A percentile compares a stretch with the other conserved stretches of the same genome.
Evolutionary conservation across 2,888 invertebrate genomes (phyloP).

Genomic region (Hedychridium roseum): DNA sequence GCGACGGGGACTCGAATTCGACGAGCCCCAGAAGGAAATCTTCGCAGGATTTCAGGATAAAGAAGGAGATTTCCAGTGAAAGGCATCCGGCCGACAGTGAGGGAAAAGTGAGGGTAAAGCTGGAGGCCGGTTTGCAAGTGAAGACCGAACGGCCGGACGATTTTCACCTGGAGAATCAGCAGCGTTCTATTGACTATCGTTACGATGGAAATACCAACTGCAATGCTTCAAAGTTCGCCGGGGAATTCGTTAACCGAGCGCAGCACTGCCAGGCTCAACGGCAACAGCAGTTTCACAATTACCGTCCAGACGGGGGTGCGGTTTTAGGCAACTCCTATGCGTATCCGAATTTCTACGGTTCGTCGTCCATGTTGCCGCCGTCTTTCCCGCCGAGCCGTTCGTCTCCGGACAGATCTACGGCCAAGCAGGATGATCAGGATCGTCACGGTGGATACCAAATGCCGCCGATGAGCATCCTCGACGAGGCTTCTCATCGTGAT

Average conservation of each 20-base stretch:
- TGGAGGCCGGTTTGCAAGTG: slow-evolving; percentile 36
- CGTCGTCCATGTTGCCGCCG: slow-evolving; percentile 22
- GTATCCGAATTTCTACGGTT: slow-evolving; percentile 17
- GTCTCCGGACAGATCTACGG: slow-evolving; percentile 21
- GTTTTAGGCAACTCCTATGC: slow-evolving; percentile 47
- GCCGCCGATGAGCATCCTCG: slow-evolving; percentile 17
- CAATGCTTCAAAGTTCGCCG: no score
- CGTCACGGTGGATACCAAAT: slow-evolving; percentile 23
- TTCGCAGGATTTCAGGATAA: slow-evolving; percentile 13
- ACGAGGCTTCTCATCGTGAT: slow-evolving; percentile 30
- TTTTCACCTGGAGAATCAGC: slow-evolving; percentile 19
- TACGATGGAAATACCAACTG: slow-evolving; percentile 4
- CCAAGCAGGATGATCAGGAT: slow-evolving; percentile 32
- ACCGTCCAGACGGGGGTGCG: no score
- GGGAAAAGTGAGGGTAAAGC: slow-evolving; percentile 41
- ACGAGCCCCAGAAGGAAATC: slow-evolving; percentile 17
- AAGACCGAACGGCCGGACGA: slow-evolving; percentile 40
- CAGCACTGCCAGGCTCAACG: no score
- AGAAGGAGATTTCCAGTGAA: slow-evolving; percentile 16
- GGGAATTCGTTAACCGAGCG: no score
- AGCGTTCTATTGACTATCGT: slow-evolving; percentile 1
- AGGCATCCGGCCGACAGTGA: slow-evolving; percentile 26
- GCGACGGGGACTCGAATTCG: slow-evolving; percentile 26
- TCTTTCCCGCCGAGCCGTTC: slow-evolving; percentile 25
- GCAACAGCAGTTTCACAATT: no score